Evolutionary conservation across 30 jellyfish, hydroid and myxozoan species (phyloP), one percentile per base, ranked within the genome.

Genomic region (Pelagia noctiluca): DNA sequence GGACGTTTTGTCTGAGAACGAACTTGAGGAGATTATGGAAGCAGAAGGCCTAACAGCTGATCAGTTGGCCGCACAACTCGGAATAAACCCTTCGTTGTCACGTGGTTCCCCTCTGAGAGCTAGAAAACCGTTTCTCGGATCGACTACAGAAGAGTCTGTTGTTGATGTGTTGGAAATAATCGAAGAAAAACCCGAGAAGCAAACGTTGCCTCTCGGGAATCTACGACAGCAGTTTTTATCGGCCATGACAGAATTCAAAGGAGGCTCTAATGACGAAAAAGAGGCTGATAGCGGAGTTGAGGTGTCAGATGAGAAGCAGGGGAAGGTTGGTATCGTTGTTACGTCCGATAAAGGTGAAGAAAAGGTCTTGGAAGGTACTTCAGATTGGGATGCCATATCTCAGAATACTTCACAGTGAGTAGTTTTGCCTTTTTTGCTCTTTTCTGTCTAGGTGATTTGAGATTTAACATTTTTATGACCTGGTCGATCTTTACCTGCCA

Each of bases 21-120:
- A 90, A 61, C 78, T 90, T 5, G 96, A 90, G 21, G 62, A 33
- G 46, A 84, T 90, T 66, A 13, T 84, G 24, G 76, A 71, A 71
- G 84, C 89, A 1, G 97, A 90, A 63, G 97, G 97, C 4, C 26
- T 90, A 32, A 70, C 96, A 18, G 96, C 92, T 22, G 88, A 91
- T 2, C 96, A 90, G 35, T 65, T 90, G 28, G 97, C 97, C 2
- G 78, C 74, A 1, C 75, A 77, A 16, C 83, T 90, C n/a, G 97
- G 96, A 2, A 72, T 84, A 38, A 85, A 90, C 57, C 97, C 97
- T 1, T 90, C 97, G 4, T 28, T 90, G 32, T 88, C 89, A 65
- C 88, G 85, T 50, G 96, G 86, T 12, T 54, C 87, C 2, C 88
- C 88, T 3, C 26, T 73, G 29, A 76, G 88, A 47, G 21, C 88